Base-by-base conservation (phyloP, 2,888 invertebrate genomes). In the Euphydryas editha region DNA sequence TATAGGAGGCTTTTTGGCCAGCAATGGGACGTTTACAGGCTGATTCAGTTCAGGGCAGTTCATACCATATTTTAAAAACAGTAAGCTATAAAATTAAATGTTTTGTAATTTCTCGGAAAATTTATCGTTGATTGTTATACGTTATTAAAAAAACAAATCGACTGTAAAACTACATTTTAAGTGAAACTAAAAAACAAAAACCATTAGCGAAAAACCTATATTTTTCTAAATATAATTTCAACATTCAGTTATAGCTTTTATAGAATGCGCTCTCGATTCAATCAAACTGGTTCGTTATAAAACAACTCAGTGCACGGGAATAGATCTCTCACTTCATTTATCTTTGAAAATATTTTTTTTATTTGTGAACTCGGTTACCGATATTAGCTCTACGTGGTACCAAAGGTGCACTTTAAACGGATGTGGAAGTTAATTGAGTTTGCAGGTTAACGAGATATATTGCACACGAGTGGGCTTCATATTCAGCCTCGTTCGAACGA, bases 351-450 rank as follows among this genome's bases (percentile, higher is more conserved):
- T 36, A 36, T 39, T 39, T 39, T 39, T 39, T 39, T 39, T 39
- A 39, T 39, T 39, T 39, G 39, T 15, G 15, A 8, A 15, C 39
- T 39, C 39, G 10, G 39, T 39, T 39, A 39, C 11, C 39, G 39
- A 39, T 39, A 39, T 11, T 11, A 39, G 39, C 21, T 11, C 1
- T 21, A 13, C 21, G 20, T 47, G 11, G 18, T 47, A 47, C 20
- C 13, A 18, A 21, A 47, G 20, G 47, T 21, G 21, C 20, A 20
- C 20, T 47, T 20, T 21, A 4, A 20, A 47, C 18, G 21, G 13
- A 47, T 24, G 49, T n/a, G n/a, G 39, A 51, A 49, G 20, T 60
- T 60, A 60, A 60, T 60, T 51, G 30, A 60, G 49, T 21, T 30
- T 39, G 39, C 59, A 20, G 59, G 49, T 60, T 49, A 47, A 47